Percentiles rank a stretch among this genome's conserved stretches.
Conservation (phyloP, 2,888 invertebrate species). For the Empis stercorea region DNA sequence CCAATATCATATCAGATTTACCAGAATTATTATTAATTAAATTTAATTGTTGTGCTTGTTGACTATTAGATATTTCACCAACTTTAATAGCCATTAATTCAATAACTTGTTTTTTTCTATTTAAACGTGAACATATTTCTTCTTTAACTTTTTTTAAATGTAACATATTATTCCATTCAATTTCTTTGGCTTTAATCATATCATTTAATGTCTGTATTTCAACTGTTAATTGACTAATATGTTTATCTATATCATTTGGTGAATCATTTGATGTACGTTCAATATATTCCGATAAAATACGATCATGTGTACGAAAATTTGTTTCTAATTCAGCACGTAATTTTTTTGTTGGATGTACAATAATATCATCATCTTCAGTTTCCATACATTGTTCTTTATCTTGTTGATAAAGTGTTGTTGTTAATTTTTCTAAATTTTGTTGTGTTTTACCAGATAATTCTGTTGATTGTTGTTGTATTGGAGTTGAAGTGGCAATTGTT, state of each 20-base stretch:
- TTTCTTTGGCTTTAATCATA: conserved; percentile 66
- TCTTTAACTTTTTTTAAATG: conserved; percentile 75
- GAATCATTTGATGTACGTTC: conserved; percentile 48
- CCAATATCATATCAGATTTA: conserved; percentile 6
- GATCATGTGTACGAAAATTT: conserved; percentile 44
- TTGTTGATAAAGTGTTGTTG: neutral
- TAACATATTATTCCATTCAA: conserved; percentile 74
- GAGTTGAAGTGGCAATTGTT: neutral
- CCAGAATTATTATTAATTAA: conserved; percentile 1
- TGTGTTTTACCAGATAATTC: neutral
- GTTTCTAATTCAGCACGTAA: conserved; percentile 41
- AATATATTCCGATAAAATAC: conserved; percentile 49
- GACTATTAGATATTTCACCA: conserved; percentile 13
- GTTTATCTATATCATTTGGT: conserved; percentile 46
- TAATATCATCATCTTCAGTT: conserved; percentile 5
- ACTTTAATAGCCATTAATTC: conserved; percentile 24
- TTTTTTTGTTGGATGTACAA: conserved; percentile 28
- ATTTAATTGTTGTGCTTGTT: conserved; percentile 3
- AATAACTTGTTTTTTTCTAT: conserved; percentile 54
- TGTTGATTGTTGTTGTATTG: neutral
- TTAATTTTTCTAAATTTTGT: neutral
- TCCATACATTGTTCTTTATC: neutral
- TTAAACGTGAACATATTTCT: conserved; percentile 58
- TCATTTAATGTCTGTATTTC: conserved; percentile 60
- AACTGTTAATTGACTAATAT: conserved; percentile 49